Evolutionary conservation across 2,888 invertebrate species (phyloP).

Genomic region (Phyllotreta cruciferae): DNA sequence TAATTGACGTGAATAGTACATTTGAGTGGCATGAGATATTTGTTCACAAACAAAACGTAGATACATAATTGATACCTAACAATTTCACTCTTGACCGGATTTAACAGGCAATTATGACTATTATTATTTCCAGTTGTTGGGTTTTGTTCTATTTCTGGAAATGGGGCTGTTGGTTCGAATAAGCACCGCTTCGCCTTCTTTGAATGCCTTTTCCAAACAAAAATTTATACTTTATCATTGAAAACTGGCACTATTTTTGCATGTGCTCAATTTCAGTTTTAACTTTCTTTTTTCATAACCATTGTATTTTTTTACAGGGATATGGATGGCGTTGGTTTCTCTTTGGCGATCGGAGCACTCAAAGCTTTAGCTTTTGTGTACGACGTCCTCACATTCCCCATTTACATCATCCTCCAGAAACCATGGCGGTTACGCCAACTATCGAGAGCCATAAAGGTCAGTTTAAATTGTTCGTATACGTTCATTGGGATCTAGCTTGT

Average conservation of each 20-base stretch:
- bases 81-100: too few species aligned
- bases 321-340: conserved; percentile 67
- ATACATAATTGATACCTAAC: too few species aligned
- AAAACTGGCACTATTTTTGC: background rate
- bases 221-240: background rate
- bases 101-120: too few species aligned
- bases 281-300: background rate
- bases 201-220: background rate
- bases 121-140: too few species aligned
- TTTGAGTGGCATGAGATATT: too few species aligned
- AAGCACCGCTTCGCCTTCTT: too few species aligned
- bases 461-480: conserved; percentile 32
- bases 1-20: too few species aligned
- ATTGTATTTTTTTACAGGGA: conserved; percentile 59
- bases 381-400: conserved; percentile 89
- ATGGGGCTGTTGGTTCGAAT: too few species aligned
- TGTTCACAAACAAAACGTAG: too few species aligned
- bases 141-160: too few species aligned
- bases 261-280: background rate
- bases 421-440: conserved; percentile 85
- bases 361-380: conserved; percentile 84
- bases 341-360: conserved; percentile 77
- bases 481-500: too few species aligned
- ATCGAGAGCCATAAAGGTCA: conserved; percentile 80
- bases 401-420: conserved; percentile 85